phyloP scores from a whole-genome alignment of 2,888 invertebrate genomes.

The Aspidiotus rigidus region DNA sequence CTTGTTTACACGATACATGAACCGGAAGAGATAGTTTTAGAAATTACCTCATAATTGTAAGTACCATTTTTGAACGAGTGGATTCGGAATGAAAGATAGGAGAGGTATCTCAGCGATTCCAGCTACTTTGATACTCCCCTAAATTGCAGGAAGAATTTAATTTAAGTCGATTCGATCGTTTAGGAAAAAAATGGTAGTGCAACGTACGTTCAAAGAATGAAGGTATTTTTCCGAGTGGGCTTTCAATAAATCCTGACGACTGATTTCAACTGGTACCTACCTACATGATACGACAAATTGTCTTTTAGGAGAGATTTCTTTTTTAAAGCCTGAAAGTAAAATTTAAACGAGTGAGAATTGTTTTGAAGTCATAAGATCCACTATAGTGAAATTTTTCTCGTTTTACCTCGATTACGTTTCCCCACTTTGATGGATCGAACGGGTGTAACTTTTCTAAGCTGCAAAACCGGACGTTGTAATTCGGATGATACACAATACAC shows the following conservation, averaged over 20 bases:
- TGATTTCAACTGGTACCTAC: slow-evolving; percentile 64
- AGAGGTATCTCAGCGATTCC: slow-evolving; percentile 68
- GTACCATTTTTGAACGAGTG: slow-evolving; percentile 63
- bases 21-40: background rate
- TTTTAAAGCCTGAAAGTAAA: slow-evolving; percentile 49
- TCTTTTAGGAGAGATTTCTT: slow-evolving; percentile 54
- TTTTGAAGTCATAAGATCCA: background rate
- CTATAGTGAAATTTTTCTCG: background rate
- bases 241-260: no score
- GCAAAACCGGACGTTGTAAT: slow-evolving; percentile 68
- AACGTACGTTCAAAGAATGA: slow-evolving; percentile 58
- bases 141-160: slow-evolving; percentile 40
- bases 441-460: slow-evolving; percentile 78
- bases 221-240: no score
- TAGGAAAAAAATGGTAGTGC: no score
- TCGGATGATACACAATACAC: no score
- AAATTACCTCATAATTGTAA: slow-evolving; percentile 61
- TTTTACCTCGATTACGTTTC: slow-evolving; percentile 58
- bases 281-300: slow-evolving; percentile 52
- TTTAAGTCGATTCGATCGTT: background rate
- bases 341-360: background rate
- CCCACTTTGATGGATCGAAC: slow-evolving; percentile 83
- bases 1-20: background rate
- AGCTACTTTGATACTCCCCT: slow-evolving; percentile 75
- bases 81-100: slow-evolving; percentile 65